Evolutionary conservation across 1,140 invertebrate species (phyloP).

Genomic region (Formica exsecta): DNA sequence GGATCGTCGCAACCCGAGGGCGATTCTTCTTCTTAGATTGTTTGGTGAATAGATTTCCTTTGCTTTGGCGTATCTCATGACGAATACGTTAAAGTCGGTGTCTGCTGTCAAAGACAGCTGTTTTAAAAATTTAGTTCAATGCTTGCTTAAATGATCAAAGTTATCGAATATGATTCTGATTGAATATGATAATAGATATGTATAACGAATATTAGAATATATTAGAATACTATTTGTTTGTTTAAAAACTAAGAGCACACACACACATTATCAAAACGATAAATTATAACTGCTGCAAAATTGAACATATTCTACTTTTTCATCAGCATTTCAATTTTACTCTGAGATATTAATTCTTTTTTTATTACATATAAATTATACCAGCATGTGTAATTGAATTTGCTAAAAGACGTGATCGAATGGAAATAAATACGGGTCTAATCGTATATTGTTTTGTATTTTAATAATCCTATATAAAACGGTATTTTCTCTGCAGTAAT

Average conservation of each 20-base stretch:
- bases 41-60: background rate
- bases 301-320: background rate
- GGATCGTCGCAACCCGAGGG: background rate
- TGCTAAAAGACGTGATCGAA: background rate
- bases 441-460: conserved; percentile 22
- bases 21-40: conserved; percentile 30
- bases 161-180: background rate
- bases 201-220: background rate
- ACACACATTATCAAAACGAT: background rate
- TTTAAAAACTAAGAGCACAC: background rate
- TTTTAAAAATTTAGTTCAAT: conserved; percentile 1
- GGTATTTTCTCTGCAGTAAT: background rate
- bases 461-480: background rate
- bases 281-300: background rate
- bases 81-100: background rate
- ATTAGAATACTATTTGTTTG: background rate
- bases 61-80: background rate
- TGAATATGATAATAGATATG: background rate
- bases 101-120: conserved; percentile 13
- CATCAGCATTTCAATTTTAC: background rate
- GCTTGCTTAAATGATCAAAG: conserved; percentile 2
- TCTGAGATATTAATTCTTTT: conserved; percentile 7
- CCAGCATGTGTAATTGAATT: background rate
- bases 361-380: background rate
- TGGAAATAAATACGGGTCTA: conserved; percentile 12